Conservation (phyloP, 1,140 invertebrate species). For the Ceratitis capitata region DNA sequence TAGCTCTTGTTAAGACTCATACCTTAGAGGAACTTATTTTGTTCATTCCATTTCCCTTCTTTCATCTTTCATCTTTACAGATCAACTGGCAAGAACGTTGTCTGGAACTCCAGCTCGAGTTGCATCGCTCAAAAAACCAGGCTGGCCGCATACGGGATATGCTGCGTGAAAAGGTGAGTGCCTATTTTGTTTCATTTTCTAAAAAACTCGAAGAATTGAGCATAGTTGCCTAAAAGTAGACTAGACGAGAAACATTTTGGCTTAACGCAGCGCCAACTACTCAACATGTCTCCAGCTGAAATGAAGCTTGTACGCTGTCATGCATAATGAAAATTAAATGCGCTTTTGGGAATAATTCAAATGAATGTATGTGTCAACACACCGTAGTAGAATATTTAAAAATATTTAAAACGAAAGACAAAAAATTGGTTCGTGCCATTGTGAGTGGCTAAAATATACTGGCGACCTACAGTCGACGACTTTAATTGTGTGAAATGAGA, state of each 20-base stretch:
- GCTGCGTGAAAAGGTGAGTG: slow-evolving; percentile 83
- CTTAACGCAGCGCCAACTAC: too few species aligned
- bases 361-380: slow-evolving; percentile 54
- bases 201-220: not conserved
- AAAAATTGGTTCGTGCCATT: not conserved
- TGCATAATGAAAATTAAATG: slow-evolving; percentile 64
- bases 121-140: slow-evolving; percentile 83
- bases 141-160: slow-evolving; percentile 85
- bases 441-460: not conserved
- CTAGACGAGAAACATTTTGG: not conserved
- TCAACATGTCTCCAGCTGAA: not conserved
- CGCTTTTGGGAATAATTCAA: slow-evolving; percentile 64
- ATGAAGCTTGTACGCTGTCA: slow-evolving; percentile 50
- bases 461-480: not conserved
- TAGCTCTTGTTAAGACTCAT: too few species aligned
- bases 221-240: not conserved
- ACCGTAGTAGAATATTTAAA: not conserved
- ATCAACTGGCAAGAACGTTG: slow-evolving; percentile 86
- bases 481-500: slow-evolving; percentile 10
- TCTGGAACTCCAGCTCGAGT: slow-evolving; percentile 81
- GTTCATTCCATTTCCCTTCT: not conserved
- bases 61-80: slow-evolving; percentile 41
- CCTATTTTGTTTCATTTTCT: not conserved
- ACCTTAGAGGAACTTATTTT: too few species aligned
- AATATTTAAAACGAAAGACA: not conserved